phyloP scores from a whole-genome alignment of 2,888 invertebrate species.

The Clunio marinus region DNA sequence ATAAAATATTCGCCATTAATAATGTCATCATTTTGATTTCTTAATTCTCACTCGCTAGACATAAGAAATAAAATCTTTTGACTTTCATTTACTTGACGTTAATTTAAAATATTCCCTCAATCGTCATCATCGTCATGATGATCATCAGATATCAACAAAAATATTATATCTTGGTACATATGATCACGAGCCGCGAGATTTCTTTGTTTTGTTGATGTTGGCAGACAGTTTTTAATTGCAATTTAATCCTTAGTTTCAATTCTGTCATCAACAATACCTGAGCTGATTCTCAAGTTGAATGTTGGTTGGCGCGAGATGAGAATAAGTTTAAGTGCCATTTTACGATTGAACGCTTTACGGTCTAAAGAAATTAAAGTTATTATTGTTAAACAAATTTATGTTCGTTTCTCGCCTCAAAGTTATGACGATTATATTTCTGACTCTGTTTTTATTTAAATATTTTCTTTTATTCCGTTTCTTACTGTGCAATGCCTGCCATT shows the following conservation, averaged over 20 bases:
- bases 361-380: constrained; percentile 34
- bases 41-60: no score
- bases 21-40: no score
- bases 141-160: no score
- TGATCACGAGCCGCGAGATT: not conserved
- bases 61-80: no score
- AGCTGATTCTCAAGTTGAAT: no score
- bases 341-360: not conserved
- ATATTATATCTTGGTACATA: no score
- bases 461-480: constrained; percentile 24
- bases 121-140: no score
- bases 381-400: constrained; percentile 31
- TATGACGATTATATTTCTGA: constrained; percentile 32
- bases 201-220: not conserved
- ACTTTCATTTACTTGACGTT: no score
- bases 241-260: not conserved
- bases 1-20: no score
- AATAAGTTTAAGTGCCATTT: constrained; percentile 4
- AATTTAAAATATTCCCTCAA: no score
- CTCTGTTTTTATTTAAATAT: constrained; percentile 6
- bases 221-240: not conserved
- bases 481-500: not conserved
- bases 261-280: not conserved
- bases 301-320: not conserved
- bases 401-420: constrained; percentile 13